Conservation (phyloP, 2,113 vertebrate genomes). For the Casuarius casuarius region DNA sequence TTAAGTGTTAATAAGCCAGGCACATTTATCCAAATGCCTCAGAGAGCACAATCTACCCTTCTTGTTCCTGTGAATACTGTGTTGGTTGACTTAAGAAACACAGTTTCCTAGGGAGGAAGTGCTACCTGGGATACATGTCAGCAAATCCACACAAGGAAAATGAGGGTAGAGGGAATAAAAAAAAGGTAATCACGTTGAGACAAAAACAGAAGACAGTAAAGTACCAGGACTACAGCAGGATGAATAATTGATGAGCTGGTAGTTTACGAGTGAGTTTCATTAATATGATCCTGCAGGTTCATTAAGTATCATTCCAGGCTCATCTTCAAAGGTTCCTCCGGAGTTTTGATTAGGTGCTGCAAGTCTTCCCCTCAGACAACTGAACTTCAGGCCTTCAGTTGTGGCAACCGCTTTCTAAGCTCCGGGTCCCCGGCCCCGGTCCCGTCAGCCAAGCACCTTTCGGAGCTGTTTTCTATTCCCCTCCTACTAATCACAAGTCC, state of each 20-base stretch:
- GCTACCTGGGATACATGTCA: slow-evolving; percentile 10
- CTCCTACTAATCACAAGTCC: slow-evolving; percentile 82
- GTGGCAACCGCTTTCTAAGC: slow-evolving; percentile 63
- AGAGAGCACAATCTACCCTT: not conserved
- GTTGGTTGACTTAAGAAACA: not conserved
- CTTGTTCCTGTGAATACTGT: not conserved
- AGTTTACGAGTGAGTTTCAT: slow-evolving; percentile 80
- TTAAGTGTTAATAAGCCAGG: not conserved
- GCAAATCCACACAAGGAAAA: slow-evolving; percentile 66
- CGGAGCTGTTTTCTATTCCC: slow-evolving; percentile 71
- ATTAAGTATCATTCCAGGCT: slow-evolving; percentile 82
- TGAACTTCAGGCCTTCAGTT: slow-evolving; percentile 74
- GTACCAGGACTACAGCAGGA: slow-evolving; percentile 70
- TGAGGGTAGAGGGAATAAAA: slow-evolving; percentile 57
- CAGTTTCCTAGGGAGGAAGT: not conserved
- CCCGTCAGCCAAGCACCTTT: slow-evolving; percentile 61
- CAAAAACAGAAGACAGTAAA: slow-evolving; percentile 72
- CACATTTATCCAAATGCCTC: not conserved
- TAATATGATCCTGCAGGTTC: slow-evolving; percentile 84
- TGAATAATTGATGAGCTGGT: slow-evolving; percentile 87
- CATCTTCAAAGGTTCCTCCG: slow-evolving; percentile 73
- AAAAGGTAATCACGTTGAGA: slow-evolving; percentile 61
- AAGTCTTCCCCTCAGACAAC: slow-evolving; percentile 73
- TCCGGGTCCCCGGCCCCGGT: not conserved
- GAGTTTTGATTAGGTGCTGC: slow-evolving; percentile 78